Evolutionary conservation across 2,888 invertebrate species (phyloP).

Genomic region (Cyclophora albipunctata): DNA sequence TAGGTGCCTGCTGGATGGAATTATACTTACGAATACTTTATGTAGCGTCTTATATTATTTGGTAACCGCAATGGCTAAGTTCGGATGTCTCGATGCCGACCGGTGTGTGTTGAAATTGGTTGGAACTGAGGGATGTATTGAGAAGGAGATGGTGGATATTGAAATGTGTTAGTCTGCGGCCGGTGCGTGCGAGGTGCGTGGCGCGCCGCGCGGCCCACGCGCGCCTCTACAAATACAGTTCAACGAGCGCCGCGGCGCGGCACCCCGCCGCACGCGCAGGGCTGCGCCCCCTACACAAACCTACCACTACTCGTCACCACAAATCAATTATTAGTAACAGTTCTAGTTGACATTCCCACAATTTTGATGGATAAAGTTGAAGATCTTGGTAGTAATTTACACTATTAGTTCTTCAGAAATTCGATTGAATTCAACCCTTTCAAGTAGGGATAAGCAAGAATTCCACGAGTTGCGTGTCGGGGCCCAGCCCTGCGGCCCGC

Average conservation of each 20-base stretch:
- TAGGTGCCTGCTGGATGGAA: slow-evolving; percentile 8
- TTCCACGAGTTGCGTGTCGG: neutral
- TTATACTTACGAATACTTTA: neutral
- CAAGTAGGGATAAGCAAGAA: too few relatives aligned
- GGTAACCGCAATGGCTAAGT: neutral
- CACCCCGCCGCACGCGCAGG: slow-evolving; percentile 54
- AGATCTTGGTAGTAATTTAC: too few relatives aligned
- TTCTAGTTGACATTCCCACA: too few relatives aligned
- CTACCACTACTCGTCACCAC: neutral
- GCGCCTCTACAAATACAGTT: slow-evolving; percentile 63
- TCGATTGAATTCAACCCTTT: too few relatives aligned
- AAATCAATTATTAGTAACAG: too few relatives aligned
- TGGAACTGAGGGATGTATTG: too few relatives aligned
- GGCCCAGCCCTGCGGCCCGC: slow-evolving; percentile 39
- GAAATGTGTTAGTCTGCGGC: too few relatives aligned
- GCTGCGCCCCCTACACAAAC: slow-evolving; percentile 25
- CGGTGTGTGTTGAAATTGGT: too few relatives aligned
- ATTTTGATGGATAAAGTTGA: too few relatives aligned
- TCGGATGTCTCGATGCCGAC: too few relatives aligned
- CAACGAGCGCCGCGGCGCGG: slow-evolving; percentile 55
- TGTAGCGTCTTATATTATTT: neutral
- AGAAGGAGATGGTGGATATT: too few relatives aligned
- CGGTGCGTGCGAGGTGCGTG: slow-evolving; percentile 8
- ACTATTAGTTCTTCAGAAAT: too few relatives aligned
- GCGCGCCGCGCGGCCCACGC: slow-evolving; percentile 34